phyloP scores from a whole-genome alignment of 2,113 vertebrate genomes.

The Dicaeum eximium region DNA sequence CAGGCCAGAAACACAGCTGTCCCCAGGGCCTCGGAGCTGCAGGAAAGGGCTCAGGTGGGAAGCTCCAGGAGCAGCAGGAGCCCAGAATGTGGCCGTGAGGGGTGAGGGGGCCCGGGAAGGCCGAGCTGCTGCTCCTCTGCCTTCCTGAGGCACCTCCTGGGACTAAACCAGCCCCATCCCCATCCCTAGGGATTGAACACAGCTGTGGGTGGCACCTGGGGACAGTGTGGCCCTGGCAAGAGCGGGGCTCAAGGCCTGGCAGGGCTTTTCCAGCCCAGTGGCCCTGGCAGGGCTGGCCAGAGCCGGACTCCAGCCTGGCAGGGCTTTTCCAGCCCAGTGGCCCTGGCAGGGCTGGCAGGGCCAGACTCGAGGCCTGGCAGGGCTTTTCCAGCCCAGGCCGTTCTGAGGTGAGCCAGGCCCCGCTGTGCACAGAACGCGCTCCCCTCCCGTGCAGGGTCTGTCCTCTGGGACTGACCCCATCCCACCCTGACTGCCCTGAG shows the following conservation, averaged over 20 bases:
- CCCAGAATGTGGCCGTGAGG: not conserved
- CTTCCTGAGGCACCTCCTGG: not conserved
- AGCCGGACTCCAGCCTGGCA: not conserved
- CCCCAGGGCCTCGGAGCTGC: not conserved
- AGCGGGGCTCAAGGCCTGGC: not conserved
- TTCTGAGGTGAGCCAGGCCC: not conserved
- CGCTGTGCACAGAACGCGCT: rapidly evolving
- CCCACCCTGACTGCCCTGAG: not conserved
- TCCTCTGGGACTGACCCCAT: too few relatives aligned
- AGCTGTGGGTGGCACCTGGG: not conserved
- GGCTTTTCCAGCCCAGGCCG: not conserved
- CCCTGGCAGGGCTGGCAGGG: not conserved
- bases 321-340: not conserved
- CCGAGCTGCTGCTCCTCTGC: not conserved
- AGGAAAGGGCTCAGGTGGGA: not conserved
- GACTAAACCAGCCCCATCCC: too few relatives aligned
- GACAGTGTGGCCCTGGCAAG: not conserved
- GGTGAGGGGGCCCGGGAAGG: too few relatives aligned
- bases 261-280: not conserved
- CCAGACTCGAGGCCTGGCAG: not conserved
- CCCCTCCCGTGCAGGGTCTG: not conserved
- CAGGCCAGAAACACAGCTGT: not conserved
- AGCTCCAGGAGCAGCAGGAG: not conserved
- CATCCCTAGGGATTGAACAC: not conserved
- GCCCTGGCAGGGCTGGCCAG: not conserved